Percentiles rank a stretch among this genome's conserved stretches.
phyloP scores from a whole-genome alignment of 2,888 invertebrate species.

The Limenitis camilla region DNA sequence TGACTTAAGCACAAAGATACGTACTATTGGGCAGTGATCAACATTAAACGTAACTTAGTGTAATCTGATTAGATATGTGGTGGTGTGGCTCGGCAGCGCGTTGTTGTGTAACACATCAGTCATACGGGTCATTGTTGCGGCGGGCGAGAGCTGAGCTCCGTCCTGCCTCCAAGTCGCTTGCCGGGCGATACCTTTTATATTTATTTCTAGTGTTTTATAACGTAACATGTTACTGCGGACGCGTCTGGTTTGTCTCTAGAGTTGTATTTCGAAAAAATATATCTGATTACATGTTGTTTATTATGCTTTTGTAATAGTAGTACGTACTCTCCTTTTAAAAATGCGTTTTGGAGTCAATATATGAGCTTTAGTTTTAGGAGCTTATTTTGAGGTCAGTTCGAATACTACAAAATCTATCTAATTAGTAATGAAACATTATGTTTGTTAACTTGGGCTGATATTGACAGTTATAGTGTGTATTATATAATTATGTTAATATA shows the following conservation, averaged over 20 bases:
- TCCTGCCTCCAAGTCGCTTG: slow-evolving; percentile 39
- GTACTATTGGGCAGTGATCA: slow-evolving; percentile 75
- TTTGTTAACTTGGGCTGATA: too few species aligned
- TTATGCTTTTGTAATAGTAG: too few species aligned
- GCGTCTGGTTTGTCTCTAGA: slow-evolving; percentile 30
- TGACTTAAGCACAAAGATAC: slow-evolving; percentile 73
- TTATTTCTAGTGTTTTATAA: slow-evolving; percentile 63
- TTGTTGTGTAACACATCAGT: slow-evolving; percentile 61
- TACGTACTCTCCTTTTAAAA: too few species aligned
- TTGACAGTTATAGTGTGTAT: too few species aligned
- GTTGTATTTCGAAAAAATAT: background rate
- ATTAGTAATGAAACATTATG: too few species aligned
- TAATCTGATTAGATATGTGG: slow-evolving; percentile 68
- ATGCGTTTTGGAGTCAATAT: too few species aligned
- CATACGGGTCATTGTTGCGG: slow-evolving; percentile 68
- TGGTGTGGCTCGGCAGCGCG: slow-evolving; percentile 55
- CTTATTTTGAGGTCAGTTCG: too few species aligned
- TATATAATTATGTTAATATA: background rate
- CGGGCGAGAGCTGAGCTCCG: slow-evolving; percentile 48
- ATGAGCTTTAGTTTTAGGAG: too few species aligned
- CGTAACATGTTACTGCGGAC: slow-evolving; percentile 56
- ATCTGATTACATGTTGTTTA: too few species aligned
- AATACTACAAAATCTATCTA: too few species aligned
- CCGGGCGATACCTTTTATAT: slow-evolving; percentile 47
- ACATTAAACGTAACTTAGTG: slow-evolving; percentile 72